phyloP scores from a whole-genome alignment of 2,113 vertebrate species.

The Rhombomys opimus region DNA sequence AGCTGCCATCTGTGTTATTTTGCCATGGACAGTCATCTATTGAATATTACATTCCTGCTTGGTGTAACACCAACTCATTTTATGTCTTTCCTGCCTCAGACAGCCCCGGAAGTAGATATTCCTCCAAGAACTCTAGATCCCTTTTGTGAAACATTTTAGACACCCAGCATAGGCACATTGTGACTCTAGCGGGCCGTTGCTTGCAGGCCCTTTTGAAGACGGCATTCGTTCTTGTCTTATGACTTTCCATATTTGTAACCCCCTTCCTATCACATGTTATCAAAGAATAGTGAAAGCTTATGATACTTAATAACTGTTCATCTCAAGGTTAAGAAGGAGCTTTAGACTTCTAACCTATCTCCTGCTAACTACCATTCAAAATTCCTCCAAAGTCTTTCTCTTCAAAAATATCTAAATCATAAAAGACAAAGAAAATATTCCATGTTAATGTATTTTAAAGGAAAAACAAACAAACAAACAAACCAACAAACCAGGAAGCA shows the following conservation, averaged over 20 bases:
- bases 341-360: not conserved
- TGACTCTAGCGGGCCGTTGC: too few relatives aligned
- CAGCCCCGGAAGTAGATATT: not conserved
- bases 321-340: not conserved
- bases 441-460: not conserved
- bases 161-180: not conserved
- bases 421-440: conserved; percentile 24
- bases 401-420: conserved; percentile 24
- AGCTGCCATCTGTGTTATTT: not conserved
- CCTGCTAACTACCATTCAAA: not conserved
- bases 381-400: not conserved
- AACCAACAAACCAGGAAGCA: too few relatives aligned
- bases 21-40: not conserved
- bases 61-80: not conserved
- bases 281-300: not conserved
- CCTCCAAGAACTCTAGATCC: not conserved
- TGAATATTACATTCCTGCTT: not conserved
- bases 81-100: not conserved
- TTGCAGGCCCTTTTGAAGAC: not conserved
- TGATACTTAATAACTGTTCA: not conserved
- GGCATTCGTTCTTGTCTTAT: not conserved
- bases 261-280: not conserved
- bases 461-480: not conserved
- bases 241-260: not conserved
- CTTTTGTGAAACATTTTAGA: not conserved